A percentile compares a stretch with the other conserved stretches of the same genome.
Evolutionary conservation across 2,888 invertebrate species (phyloP).

Genomic region (Polymixis flavicincta): DNA sequence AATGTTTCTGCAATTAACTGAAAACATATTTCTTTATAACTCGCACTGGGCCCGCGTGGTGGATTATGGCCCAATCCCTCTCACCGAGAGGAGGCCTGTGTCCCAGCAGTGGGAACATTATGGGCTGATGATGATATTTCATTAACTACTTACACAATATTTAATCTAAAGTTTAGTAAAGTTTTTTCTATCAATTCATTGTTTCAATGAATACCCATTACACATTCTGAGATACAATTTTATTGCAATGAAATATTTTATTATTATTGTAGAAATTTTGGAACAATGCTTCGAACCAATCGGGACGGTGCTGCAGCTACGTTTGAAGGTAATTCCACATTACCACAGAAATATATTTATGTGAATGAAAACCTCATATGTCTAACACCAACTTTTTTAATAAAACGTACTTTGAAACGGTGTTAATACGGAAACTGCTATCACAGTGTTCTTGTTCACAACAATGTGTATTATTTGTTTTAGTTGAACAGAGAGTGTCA

Average conservation of each 20-base stretch:
- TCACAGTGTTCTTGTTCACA: neutral
- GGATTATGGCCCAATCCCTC: too few relatives aligned
- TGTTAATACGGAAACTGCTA: neutral
- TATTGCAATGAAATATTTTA: neutral
- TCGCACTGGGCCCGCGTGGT: too few relatives aligned
- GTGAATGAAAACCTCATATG: neutral
- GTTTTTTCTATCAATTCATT: neutral
- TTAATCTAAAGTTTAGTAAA: too few relatives aligned
- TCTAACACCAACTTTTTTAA: neutral
- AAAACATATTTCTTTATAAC: neutral
- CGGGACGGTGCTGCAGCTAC: slow-evolving; percentile 61
- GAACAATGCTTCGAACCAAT: slow-evolving; percentile 65
- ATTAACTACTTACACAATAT: too few relatives aligned
- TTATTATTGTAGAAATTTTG: slow-evolving; percentile 42
- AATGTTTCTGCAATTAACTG: neutral
- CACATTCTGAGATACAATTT: neutral
- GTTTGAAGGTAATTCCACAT: slow-evolving; percentile 63
- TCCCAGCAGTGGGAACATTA: too few relatives aligned
- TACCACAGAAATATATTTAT: neutral
- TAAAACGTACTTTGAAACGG: neutral
- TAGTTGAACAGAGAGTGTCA: neutral
- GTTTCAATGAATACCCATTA: neutral
- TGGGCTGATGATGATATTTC: too few relatives aligned
- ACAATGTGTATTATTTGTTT: neutral
- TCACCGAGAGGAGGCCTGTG: too few relatives aligned